Percentiles rank a stretch among this genome's conserved stretches.
Evolutionary conservation across 2,113 vertebrate genomes (phyloP).

Genomic region (Strigops habroptila): DNA sequence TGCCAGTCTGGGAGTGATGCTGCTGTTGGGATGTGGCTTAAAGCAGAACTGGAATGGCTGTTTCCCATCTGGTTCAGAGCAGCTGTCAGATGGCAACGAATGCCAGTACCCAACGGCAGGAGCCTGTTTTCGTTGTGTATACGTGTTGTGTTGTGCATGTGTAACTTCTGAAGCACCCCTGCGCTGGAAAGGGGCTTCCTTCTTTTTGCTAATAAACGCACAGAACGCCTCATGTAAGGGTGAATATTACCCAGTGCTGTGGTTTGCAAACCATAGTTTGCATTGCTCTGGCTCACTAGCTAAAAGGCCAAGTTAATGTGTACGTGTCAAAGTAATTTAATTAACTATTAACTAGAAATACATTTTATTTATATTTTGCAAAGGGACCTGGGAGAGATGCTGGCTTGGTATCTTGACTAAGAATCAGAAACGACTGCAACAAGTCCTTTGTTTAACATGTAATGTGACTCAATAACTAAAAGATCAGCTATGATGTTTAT

Average conservation of each 20-base stretch:
- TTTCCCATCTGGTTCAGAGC: conserved; percentile 53
- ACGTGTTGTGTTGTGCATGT: background rate
- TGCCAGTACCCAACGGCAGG: conserved; percentile 3
- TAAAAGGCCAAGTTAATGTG: background rate
- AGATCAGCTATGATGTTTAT: background rate
- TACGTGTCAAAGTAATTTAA: background rate
- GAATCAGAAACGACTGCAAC: background rate
- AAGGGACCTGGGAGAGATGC: background rate
- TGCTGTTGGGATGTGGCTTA: conserved; percentile 37
- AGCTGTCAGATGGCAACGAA: background rate
- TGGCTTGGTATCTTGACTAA: background rate
- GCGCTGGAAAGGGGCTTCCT: background rate
- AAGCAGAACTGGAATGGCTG: conserved; percentile 19
- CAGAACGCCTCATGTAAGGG: fast-evolving
- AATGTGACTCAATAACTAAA: background rate
- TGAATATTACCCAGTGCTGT: fast-evolving
- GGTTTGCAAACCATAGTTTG: background rate
- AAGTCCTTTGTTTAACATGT: background rate
- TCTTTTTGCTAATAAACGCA: background rate
- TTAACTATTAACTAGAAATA: background rate
- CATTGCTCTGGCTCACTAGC: background rate
- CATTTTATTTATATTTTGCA: background rate
- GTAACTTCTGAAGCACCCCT: background rate
- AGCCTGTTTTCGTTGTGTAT: background rate
- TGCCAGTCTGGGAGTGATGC: background rate